phyloP scores from a whole-genome alignment of 2,113 vertebrate genomes.

The Promerops cafer region DNA sequence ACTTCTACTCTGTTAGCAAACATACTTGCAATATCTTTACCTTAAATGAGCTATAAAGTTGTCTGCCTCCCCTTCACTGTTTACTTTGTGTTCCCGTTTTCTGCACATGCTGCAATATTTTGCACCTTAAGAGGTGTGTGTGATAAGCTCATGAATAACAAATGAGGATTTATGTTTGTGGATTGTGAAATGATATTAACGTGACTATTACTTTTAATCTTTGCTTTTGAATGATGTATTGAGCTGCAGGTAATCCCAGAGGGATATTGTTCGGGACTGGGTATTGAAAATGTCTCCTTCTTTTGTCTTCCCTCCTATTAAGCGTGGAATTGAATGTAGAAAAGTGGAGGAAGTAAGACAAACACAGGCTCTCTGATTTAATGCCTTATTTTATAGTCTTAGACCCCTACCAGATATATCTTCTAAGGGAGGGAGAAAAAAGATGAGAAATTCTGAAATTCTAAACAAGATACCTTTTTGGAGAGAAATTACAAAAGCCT shows the following conservation, averaged over 20 bases:
- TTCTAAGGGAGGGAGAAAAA: background rate
- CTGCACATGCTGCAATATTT: conserved; percentile 47
- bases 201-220: conserved; percentile 63
- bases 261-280: conserved; percentile 16
- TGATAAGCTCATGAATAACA: conserved; percentile 61
- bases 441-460: background rate
- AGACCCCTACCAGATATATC: background rate
- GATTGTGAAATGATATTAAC: conserved; percentile 51
- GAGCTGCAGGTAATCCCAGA: conserved; percentile 58
- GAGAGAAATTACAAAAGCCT: background rate
- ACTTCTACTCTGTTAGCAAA: background rate
- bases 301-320: conserved; percentile 39
- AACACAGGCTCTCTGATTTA: background rate
- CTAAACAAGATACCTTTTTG: background rate
- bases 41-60: conserved; percentile 38
- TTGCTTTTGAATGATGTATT: conserved; percentile 38
- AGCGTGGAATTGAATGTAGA: background rate
- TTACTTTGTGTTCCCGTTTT: conserved; percentile 26
- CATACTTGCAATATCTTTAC: background rate
- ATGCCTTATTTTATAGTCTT: background rate
- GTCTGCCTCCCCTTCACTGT: background rate
- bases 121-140: conserved; percentile 8
- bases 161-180: conserved; percentile 61
- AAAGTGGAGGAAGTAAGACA: conserved; percentile 6
- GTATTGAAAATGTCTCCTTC: conserved; percentile 28